Evolutionary conservation across 2,888 invertebrate genomes (phyloP).

Genomic region (Glyphotaelius pellucidus): DNA sequence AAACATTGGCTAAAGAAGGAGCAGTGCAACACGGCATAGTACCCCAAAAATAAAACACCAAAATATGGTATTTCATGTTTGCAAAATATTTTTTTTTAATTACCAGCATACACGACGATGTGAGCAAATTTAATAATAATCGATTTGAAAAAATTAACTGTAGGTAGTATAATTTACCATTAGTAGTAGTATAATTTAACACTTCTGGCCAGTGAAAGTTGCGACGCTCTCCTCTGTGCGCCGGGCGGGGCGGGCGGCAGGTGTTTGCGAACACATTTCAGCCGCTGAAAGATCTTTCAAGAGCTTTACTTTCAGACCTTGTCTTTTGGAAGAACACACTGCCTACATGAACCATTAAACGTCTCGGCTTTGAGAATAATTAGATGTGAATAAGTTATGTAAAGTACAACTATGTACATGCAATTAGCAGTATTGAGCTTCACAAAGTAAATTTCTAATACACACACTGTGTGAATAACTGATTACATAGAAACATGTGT

Average conservation of each 20-base stretch:
- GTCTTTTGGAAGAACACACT: conserved; percentile 3
- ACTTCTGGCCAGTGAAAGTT: neutral
- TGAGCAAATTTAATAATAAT: too few species aligned
- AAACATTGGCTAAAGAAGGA: too few species aligned
- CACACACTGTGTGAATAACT: neutral
- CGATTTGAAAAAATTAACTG: too few species aligned
- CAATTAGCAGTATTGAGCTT: neutral
- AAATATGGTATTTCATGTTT: too few species aligned
- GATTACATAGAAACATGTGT: neutral
- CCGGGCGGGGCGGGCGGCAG: neutral
- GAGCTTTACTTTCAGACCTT: conserved; percentile 28
- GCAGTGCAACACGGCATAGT: too few species aligned
- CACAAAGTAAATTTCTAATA: neutral
- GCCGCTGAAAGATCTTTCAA: neutral
- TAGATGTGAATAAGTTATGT: neutral
- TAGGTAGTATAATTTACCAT: too few species aligned
- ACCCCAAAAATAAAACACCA: too few species aligned
- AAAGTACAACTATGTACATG: neutral
- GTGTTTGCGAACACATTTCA: conserved; percentile 24
- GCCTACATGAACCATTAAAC: neutral
- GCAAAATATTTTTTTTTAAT: too few species aligned
- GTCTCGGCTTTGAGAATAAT: neutral
- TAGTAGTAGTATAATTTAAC: too few species aligned
- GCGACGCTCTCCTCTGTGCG: neutral
- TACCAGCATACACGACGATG: too few species aligned